Evolutionary conservation across 2,888 invertebrate genomes (phyloP).

Genomic region (Chaitophorus viminalis): DNA sequence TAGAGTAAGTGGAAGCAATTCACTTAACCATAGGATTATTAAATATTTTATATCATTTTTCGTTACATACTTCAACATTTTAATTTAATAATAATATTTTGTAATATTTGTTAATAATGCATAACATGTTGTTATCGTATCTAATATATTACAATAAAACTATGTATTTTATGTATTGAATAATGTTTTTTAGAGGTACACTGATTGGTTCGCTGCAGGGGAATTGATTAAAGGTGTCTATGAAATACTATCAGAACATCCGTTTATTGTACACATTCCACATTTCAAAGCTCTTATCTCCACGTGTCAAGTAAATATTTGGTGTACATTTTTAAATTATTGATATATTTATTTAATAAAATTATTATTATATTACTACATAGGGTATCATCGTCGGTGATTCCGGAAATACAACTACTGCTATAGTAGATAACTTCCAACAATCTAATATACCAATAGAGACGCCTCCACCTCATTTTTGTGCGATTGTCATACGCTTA

Average conservation of each 20-base stretch:
- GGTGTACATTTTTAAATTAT: not conserved
- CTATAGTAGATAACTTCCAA: constrained; percentile 77
- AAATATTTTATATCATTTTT: not conserved
- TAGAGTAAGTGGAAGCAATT: constrained; percentile 70
- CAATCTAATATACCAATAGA: constrained; percentile 89
- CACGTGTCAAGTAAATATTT: constrained; percentile 80
- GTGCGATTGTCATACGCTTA: constrained; percentile 93
- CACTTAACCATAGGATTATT: not conserved
- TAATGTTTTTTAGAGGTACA: constrained; percentile 77
- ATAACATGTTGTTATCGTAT: not conserved
- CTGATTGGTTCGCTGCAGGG: constrained; percentile 97
- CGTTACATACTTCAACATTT: not conserved
- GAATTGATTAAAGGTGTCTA: constrained; percentile 93
- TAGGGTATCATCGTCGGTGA: constrained; percentile 85
- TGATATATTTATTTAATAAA: not conserved
- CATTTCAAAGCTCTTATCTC: constrained; percentile 89
- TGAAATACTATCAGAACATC: constrained; percentile 90
- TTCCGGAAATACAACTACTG: constrained; percentile 71
- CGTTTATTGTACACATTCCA: constrained; percentile 93
- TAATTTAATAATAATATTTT: not conserved
- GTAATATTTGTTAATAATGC: not conserved
- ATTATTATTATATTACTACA: constrained; percentile 63
- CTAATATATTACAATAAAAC: not conserved
- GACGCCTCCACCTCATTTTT: constrained; percentile 93
- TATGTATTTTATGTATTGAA: not conserved